Evolutionary conservation across 2,888 invertebrate species (phyloP), one percentile per base, ranked within the genome.

Genomic region (Troides oblongomaculatus): DNA sequence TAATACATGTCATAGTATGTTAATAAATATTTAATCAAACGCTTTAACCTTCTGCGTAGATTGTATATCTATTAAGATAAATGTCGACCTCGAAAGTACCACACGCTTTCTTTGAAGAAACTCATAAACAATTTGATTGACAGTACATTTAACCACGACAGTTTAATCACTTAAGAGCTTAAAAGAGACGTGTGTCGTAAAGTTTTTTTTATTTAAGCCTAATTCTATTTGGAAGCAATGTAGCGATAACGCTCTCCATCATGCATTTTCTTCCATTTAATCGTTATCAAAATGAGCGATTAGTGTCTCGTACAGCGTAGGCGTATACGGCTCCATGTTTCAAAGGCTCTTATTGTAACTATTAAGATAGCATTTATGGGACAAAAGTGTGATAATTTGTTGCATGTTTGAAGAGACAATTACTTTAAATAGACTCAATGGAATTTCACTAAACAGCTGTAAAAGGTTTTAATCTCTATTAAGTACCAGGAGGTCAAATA

Each of bases 261-360:
- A 87, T 86, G 83, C 84, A 85, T 88, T 88, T 88, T 87, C 87
- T 81, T 86, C 80, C 79, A 81, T 79, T 83, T 87, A 89, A 88
- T 86, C 82, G 83, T 88, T 88, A 89, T 87, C 84, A 84, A 81
- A 88, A 89, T 87, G 88, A 89, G 81, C 87, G 90, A 90, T 92
- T 91, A 90, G 81, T 78, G 83, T 79, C 81, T 77, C 76, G 81
- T 77, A 79, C 80, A 75, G 84, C 84, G 89, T 90, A 84, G 90
- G 90, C 81, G 84, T 85, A 85, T 87, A 86, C 85, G 84, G 66
- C 36, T 30, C 58, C 82, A 81, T 84, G 64, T 62, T 71, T 59
- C 25, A 17, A 71, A 71, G 69, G 69, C 21, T 81, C 82, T 46
- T 57, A 70, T 66, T 67, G 64, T 70, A 60, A 66, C 70, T 64